Base-by-base conservation (phyloP, 2,888 invertebrate species). In the Lordiphosa fenestrarum region DNA sequence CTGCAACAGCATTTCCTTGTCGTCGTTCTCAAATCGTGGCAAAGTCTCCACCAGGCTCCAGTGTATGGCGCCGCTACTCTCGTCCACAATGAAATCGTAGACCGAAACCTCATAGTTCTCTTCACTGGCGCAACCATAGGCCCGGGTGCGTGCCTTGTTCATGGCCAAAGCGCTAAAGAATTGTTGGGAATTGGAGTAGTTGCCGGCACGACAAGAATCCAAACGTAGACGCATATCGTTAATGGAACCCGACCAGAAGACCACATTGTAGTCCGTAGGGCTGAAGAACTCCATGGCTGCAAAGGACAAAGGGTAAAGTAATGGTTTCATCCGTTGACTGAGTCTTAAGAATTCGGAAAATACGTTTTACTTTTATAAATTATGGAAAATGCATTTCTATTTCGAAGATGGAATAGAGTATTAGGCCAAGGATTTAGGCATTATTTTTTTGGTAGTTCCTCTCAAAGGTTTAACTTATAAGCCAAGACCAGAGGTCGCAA, bases 201-300 rank as follows among this genome's bases (percentile, higher is more conserved):
- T 62, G 21, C 71, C 77, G 0, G 63, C 66, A 44, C 91, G 91
- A 51, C 91, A 91, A 64, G 93, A 93, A 70, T 93, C 92, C 53
- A 96, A 87, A 35, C 94, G 89, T 88, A 97, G 92, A 6, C 92
- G 90, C 25, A 94, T 92, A 47, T 96, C 94, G 52, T 95, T 96
- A 48, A 96, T 91, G 69, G 92, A 93, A 2, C 95, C 96, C 41
- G 94, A 94, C 96, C 96, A 96, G 88, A 94, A 94, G 10, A 94
- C 91, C 2, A 95, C 91, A 62, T 94, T 91, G 81, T 94, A 94
- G 66, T 94, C 93, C 4, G 92, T 91, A 35, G 93, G 89, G 62
- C 91, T 93, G 2, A 92, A 91, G 81, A 94, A 95, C 75, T 95
- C 94, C 90, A 96, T 94, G 57, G 90, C 92, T 92, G 47, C 10